phyloP scores from a whole-genome alignment of 1,140 invertebrate species.

The Periplaneta americana region DNA sequence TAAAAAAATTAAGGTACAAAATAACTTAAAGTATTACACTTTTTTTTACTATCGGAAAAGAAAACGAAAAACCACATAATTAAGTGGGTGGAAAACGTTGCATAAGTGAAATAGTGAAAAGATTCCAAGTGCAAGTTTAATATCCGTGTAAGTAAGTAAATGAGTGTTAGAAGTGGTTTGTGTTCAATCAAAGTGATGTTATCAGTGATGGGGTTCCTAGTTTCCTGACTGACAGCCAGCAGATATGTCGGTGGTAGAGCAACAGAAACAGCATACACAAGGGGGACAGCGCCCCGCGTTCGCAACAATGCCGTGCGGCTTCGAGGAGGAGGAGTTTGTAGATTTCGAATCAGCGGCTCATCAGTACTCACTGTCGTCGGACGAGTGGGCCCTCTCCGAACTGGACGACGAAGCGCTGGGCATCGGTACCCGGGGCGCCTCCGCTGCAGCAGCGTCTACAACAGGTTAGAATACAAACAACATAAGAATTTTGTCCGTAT shows the following conservation, averaged over 20 bases:
- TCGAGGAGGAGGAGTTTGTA: background rate
- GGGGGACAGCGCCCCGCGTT: no score
- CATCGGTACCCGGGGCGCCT: background rate
- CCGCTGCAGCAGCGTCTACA: background rate
- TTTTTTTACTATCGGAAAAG: no score
- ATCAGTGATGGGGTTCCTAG: background rate
- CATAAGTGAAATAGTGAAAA: no score
- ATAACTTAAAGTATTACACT: no score
- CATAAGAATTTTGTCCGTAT: no score
- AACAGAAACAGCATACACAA: background rate
- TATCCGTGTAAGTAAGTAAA: no score
- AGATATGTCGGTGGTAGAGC: background rate
- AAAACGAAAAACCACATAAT: no score
- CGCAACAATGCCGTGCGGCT: background rate
- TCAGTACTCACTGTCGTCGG: background rate
- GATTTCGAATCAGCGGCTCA: background rate
- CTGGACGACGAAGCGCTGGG: background rate
- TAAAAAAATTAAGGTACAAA: no score
- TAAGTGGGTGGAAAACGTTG: no score
- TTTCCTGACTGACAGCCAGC: background rate
- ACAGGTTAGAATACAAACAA: no score
- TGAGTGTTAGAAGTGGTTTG: no score
- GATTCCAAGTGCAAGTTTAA: no score
- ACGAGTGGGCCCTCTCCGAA: background rate
- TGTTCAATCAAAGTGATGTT: background rate